phyloP scores from a whole-genome alignment of 2,797 vertebrate species.

The Spheniscus humboldti region DNA sequence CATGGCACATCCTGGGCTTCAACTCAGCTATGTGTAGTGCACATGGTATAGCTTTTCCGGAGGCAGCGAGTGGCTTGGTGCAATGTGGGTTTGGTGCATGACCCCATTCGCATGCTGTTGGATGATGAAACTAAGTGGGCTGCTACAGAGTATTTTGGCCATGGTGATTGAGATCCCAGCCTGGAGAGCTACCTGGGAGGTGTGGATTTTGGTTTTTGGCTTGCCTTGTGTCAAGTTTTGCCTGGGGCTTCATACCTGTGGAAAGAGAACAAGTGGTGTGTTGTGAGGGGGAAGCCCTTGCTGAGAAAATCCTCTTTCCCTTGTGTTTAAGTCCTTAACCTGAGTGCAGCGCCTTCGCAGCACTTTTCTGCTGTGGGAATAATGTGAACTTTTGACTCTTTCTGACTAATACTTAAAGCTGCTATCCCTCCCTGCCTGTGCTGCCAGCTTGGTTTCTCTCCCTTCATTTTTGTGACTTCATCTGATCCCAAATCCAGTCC shows the following conservation, averaged over 20 bases:
- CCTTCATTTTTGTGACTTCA: not conserved
- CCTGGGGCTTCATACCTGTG: accelerated
- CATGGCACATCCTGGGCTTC: not conserved
- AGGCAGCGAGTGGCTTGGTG: accelerated
- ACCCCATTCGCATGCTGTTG: accelerated
- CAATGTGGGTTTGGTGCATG: not conserved
- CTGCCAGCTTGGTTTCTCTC: not conserved
- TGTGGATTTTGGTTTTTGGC: not conserved
- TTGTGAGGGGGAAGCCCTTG: not conserved
- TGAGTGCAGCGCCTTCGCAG: not conserved
- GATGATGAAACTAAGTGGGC: not conserved
- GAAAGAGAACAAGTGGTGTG: not conserved
- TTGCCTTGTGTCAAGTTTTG: not conserved
- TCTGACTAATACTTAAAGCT: not conserved
- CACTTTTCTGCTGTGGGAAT: conserved; percentile 2
- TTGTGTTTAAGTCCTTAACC: not conserved
- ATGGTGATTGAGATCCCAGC: not conserved
- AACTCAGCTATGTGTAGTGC: accelerated
- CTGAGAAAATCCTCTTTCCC: not conserved
- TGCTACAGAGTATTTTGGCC: not conserved
- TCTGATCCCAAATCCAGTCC: not conserved
- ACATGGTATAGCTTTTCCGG: not conserved
- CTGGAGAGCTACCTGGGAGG: not conserved
- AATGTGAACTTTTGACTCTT: not conserved
- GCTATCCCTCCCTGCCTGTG: not conserved